These are phyloP conservation scores for Brachyptera risi DNA, from an alignment of 2,888 invertebrate species.

Conservation along the genomic window DNA sequence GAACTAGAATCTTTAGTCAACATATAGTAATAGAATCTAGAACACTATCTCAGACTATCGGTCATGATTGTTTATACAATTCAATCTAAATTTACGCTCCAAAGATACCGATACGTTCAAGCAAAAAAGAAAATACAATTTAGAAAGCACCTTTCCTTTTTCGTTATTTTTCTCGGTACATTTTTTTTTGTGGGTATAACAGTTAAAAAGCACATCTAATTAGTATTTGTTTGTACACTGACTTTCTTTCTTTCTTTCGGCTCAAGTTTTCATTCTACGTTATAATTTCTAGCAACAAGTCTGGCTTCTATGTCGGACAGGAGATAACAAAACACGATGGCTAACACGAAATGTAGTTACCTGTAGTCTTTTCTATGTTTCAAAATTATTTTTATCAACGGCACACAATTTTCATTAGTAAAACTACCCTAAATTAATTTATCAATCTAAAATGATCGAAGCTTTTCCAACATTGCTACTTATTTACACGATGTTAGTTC, in stretches of 20 bases:
- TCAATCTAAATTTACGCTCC: constrained; percentile 28
- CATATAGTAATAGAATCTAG: no score
- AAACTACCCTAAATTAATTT: no score
- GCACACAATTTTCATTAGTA: no score
- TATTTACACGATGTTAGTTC: constrained; percentile 12
- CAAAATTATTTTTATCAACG: constrained; percentile 6
- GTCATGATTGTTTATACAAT: constrained; percentile 30
- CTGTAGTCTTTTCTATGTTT: constrained; percentile 1
- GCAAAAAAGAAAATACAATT: constrained; percentile 26
- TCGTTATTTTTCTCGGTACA: constrained; percentile 25
- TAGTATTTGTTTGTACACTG: constrained; percentile 10
- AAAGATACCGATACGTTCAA: constrained; percentile 28
- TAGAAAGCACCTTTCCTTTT: constrained; percentile 32
- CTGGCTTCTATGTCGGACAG: no score
- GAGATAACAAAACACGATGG: no score
- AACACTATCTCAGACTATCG: constrained; percentile 28
- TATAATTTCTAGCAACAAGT: constrained; percentile 2
- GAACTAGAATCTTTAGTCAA: no score
- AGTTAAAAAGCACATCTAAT: constrained; percentile 32
- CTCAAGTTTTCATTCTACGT: background rate
- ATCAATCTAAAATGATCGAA: constrained; percentile 10
- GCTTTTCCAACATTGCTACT: constrained; percentile 11
- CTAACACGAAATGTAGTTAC: background rate
- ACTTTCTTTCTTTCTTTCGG: constrained; percentile 8
- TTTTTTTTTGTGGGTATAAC: constrained; percentile 29